phyloP scores from a whole-genome alignment of 2,113 vertebrate genomes.

The Dromas ardeola region DNA sequence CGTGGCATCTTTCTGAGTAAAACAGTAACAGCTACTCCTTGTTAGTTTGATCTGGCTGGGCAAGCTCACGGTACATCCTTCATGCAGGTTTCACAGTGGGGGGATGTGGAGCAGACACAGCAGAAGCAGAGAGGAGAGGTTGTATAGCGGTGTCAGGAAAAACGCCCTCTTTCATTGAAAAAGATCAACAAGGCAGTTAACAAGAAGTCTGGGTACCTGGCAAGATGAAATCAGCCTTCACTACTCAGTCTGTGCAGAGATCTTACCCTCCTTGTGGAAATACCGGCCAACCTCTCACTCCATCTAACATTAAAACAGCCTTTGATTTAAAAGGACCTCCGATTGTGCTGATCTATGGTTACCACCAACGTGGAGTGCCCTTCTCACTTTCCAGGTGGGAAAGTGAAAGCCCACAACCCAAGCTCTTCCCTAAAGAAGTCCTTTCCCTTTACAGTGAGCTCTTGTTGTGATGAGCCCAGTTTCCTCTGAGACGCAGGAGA shows the following conservation, averaged over 20 bases:
- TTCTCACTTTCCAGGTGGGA: not conserved
- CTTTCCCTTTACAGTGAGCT: not conserved
- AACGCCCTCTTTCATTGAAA: not conserved
- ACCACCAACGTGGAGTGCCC: not conserved
- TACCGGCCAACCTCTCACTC: not conserved
- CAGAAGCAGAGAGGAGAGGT: not conserved
- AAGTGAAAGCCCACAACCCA: not conserved
- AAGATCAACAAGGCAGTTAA: not conserved
- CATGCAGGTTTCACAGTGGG: rapidly evolving
- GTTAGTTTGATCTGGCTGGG: not conserved
- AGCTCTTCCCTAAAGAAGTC: not conserved
- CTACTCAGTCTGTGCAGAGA: not conserved
- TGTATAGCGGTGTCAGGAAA: not conserved
- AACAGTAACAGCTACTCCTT: not conserved
- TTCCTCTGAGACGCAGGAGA: not conserved
- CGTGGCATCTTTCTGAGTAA: not conserved
- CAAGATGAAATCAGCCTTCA: not conserved
- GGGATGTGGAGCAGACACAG: not conserved
- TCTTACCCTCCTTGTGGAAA: not conserved
- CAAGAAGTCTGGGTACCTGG: not conserved
- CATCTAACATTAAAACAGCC: not conserved
- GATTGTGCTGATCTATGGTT: not conserved
- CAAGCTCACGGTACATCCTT: not conserved
- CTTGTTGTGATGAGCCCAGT: rapidly evolving
- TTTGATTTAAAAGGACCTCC: not conserved